Evolutionary conservation across 2,888 invertebrate species (phyloP).

Genomic region (Steinernema hermaphroditum): DNA sequence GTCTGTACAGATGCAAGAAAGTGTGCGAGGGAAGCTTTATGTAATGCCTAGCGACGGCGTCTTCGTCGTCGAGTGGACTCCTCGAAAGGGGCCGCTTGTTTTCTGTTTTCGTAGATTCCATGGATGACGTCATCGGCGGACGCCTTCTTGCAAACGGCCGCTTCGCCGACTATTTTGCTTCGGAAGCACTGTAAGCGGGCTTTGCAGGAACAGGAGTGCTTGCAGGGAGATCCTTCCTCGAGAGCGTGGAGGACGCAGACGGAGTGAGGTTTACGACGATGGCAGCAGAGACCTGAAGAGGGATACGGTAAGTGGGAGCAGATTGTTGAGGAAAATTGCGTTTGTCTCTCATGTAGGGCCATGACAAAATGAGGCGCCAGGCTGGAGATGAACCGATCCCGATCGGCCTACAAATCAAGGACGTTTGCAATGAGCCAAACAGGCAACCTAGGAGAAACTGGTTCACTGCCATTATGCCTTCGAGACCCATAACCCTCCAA

Average conservation of each 20-base stretch:
- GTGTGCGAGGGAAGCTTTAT: too few relatives aligned
- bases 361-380: too few relatives aligned
- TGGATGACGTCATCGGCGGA: background rate
- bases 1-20: too few relatives aligned
- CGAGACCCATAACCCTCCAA: too few relatives aligned
- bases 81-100: slow-evolving; percentile 6
- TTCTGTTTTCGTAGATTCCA: slow-evolving; percentile 12
- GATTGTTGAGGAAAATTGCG: too few relatives aligned
- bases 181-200: background rate
- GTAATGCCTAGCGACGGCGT: background rate
- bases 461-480: too few relatives aligned
- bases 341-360: too few relatives aligned
- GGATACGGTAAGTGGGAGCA: too few relatives aligned
- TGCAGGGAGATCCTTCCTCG: background rate
- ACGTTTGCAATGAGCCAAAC: too few relatives aligned
- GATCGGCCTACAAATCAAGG: too few relatives aligned
- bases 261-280: background rate
- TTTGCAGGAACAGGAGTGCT: slow-evolving; percentile 1
- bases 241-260: background rate
- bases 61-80: background rate
- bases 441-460: too few relatives aligned
- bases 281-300: background rate
- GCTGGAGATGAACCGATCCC: too few relatives aligned
- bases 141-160: background rate
- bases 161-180: background rate